A percentile compares a stretch with the other conserved stretches of the same genome.
phyloP scores from a whole-genome alignment of 2,797 vertebrate species.

The Cygnus olor region DNA sequence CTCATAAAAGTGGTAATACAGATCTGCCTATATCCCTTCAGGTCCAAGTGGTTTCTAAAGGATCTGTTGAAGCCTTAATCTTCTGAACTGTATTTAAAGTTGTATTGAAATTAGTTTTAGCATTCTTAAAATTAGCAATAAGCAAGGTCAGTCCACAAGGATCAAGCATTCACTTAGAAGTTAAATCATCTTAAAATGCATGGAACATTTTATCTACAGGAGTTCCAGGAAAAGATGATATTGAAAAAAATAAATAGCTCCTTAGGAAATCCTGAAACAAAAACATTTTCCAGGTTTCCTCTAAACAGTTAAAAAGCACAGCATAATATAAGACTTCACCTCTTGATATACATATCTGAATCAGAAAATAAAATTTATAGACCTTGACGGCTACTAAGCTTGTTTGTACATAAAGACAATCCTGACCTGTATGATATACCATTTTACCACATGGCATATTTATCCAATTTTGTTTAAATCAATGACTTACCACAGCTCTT shows the following conservation, averaged over 20 bases:
- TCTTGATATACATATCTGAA: background rate
- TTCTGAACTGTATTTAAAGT: background rate
- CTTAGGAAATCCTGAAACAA: background rate
- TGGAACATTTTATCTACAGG: background rate
- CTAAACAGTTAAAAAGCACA: background rate
- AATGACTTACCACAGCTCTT: conserved; percentile 5
- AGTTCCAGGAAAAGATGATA: background rate
- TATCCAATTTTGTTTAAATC: conserved; percentile 32
- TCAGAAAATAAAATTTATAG: background rate
- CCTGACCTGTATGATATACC: background rate
- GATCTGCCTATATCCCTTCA: background rate
- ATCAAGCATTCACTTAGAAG: background rate
- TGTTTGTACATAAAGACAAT: background rate
- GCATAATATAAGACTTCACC: background rate
- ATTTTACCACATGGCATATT: conserved; percentile 11
- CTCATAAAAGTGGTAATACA: background rate
- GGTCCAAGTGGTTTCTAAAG: background rate
- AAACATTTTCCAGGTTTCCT: background rate
- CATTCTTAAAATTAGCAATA: background rate
- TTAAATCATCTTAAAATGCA: background rate
- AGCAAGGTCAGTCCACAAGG: background rate
- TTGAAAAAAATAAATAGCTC: background rate
- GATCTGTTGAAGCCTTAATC: background rate
- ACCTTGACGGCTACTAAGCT: background rate
- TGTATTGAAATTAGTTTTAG: background rate